Percentiles rank a stretch among this genome's conserved stretches.
Conservation (phyloP, 2,797 vertebrate species). For the Amblyopsis hoosieri region DNA sequence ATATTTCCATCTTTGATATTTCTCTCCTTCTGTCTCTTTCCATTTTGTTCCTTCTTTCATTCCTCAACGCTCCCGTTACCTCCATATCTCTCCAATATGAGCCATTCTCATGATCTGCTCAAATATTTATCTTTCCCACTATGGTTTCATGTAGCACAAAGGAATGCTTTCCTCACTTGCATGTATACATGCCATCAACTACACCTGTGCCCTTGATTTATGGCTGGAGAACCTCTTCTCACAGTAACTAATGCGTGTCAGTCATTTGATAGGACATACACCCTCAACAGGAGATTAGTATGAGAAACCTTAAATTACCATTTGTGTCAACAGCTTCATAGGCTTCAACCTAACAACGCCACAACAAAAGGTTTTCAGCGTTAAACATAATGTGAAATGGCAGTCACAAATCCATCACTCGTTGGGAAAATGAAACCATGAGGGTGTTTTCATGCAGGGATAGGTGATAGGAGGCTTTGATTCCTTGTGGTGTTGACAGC, state of each 20-base stretch:
- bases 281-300: not conserved
- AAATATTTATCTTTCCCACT: too few relatives aligned
- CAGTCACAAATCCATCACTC: conserved; percentile 61
- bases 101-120: too few relatives aligned
- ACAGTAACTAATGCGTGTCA: not conserved
- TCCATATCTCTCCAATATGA: too few relatives aligned
- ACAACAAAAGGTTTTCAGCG: conserved; percentile 29
- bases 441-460: conserved; percentile 51
- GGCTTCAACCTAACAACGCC: conserved; percentile 33
- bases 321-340: conserved; percentile 50
- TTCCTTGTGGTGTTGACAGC: conserved; percentile 66
- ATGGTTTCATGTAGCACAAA: too few relatives aligned
- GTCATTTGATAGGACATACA: not conserved
- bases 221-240: not conserved
- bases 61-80: too few relatives aligned
- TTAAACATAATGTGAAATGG: conserved; percentile 45
- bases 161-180: too few relatives aligned
- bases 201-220: conserved; percentile 10
- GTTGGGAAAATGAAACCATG: conserved; percentile 61
- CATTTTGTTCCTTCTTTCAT: too few relatives aligned
- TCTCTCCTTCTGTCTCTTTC: too few relatives aligned
- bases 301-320: conserved; percentile 34
- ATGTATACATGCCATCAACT: not conserved
- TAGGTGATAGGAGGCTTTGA: conserved; percentile 57
- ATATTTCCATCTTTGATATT: too few relatives aligned